A percentile compares a stretch with the other conserved stretches of the same genome.
These are phyloP conservation scores for Apostichopus japonicus DNA, from an alignment of 35 echinoderm and acorn worm genomes.

Conservation along the genomic window DNA sequence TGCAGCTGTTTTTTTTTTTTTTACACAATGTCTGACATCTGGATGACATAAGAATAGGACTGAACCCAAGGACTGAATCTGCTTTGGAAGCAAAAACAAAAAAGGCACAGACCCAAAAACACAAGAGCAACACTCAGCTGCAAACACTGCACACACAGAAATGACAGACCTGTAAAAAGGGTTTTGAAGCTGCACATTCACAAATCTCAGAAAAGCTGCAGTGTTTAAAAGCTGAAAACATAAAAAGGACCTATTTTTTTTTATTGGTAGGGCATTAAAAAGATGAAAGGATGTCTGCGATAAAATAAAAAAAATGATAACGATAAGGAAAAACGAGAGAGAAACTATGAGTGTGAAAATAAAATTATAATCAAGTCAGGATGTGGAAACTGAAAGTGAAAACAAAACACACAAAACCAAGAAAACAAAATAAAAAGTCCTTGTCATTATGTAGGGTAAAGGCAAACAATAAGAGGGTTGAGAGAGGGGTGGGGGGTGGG, in stretches of 20 bases:
- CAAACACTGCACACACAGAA: background rate
- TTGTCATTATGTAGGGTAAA: background rate
- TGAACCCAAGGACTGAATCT: too few relatives aligned
- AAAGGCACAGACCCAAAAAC: background rate
- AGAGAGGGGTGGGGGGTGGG: background rate
- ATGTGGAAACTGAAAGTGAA: background rate
- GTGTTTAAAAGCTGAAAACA: background rate
- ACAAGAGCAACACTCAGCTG: background rate
- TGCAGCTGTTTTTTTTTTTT: too few relatives aligned
- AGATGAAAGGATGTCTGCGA: background rate
- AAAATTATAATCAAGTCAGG: background rate
- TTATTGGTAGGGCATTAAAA: background rate
- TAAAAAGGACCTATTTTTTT: background rate
- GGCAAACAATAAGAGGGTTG: background rate
- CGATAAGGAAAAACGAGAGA: background rate
- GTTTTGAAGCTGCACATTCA: background rate
- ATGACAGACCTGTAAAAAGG: background rate
- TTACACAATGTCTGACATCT: too few relatives aligned
- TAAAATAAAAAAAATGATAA: background rate
- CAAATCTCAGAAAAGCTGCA: background rate
- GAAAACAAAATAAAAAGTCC: slow-evolving; percentile 14
- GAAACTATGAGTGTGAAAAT: background rate
- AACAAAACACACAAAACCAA: slow-evolving; percentile 2
- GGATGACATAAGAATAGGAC: too few relatives aligned
- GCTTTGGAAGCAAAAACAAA: background rate